A percentile compares a stretch with the other conserved stretches of the same genome.
Evolutionary conservation across 2,113 vertebrate genomes (phyloP).

Genomic region (Indicator indicator): DNA sequence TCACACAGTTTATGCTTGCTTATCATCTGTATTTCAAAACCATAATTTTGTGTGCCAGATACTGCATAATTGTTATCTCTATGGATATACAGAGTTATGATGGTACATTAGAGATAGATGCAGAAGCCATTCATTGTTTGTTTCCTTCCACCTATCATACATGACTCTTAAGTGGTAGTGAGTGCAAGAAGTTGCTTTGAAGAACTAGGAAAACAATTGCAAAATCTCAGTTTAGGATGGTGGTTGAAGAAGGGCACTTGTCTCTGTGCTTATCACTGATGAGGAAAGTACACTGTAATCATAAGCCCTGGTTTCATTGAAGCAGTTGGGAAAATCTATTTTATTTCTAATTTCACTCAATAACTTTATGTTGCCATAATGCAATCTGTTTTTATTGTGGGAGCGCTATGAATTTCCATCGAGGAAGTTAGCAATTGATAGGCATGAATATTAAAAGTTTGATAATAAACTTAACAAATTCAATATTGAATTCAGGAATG

Average conservation of each 20-base stretch:
- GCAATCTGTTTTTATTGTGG: not conserved
- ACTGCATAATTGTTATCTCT: constrained; percentile 78
- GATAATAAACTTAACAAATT: not conserved
- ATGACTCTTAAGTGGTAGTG: constrained; percentile 17
- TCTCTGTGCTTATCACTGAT: not conserved
- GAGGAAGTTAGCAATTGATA: not conserved
- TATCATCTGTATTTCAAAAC: constrained; percentile 78
- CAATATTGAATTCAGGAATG: not conserved
- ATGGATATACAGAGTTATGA: constrained; percentile 73
- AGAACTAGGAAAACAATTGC: not conserved
- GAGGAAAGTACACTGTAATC: not conserved
- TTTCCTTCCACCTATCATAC: constrained; percentile 73
- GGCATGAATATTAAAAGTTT: not conserved
- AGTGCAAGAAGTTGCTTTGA: constrained; percentile 16
- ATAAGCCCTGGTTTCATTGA: not conserved
- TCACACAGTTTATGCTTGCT: constrained; percentile 74
- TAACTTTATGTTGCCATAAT: not conserved
- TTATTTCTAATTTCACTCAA: not conserved
- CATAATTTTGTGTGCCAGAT: constrained; percentile 87
- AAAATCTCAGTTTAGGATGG: not conserved
- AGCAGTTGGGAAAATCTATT: not conserved
- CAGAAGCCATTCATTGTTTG: constrained; percentile 79
- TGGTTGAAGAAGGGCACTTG: not conserved
- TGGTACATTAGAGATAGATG: constrained; percentile 78
- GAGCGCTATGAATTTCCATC: not conserved